Base-by-base conservation (phyloP, 2,888 invertebrate species). In the Sinotaia quadrata region DNA sequence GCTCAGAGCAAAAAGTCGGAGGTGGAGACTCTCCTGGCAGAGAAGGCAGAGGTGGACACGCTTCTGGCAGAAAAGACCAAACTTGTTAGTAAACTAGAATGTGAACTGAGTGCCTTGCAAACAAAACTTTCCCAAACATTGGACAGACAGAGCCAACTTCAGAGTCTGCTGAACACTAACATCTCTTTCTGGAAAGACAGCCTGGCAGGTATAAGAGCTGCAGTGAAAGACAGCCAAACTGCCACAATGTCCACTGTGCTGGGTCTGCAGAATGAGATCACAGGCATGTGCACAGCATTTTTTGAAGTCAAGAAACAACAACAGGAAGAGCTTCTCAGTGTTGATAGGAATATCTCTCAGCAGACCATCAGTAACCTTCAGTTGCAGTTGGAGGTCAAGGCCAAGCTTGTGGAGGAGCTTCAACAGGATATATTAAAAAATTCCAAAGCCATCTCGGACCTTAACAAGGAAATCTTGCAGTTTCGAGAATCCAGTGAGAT, bases 401-500 rank as follows among this genome's bases (percentile, higher is more conserved):
- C 65, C 15, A 59, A 62, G 31, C 49, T 61, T 7, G 33, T 31
- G 29, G 51, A 54, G 47, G 65, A 68, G 18, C 18, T 73, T 31
- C 61, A 70, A 49, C 69, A 69, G 41, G 44, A 47, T n/a, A 36
- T 63, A 56, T 37, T 63, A 44, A 44, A 63, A 15, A 44, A 41
- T 41, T 44, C 65, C 1, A 18, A 54, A 10, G 24, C 52, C 37
- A 41, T 65, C 7, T n/a, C 41, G 12, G 65, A 56, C 44, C 10
- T 65, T 24, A 74, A 58, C 67, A 75, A 52, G 49, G 65, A 70
- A 18, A 34, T 73, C 47, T 59, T 70, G 49, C 69, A 69, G 41
- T 34, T 73, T 21, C 69, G 75, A 44, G 54, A 71, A 27, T 36
- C 56, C 36, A 52, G 62, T 12, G 66, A 74, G 62, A 62, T 65